Evolutionary conservation across 1,140 invertebrate genomes (phyloP).

Genomic region (Halyomorpha halys): DNA sequence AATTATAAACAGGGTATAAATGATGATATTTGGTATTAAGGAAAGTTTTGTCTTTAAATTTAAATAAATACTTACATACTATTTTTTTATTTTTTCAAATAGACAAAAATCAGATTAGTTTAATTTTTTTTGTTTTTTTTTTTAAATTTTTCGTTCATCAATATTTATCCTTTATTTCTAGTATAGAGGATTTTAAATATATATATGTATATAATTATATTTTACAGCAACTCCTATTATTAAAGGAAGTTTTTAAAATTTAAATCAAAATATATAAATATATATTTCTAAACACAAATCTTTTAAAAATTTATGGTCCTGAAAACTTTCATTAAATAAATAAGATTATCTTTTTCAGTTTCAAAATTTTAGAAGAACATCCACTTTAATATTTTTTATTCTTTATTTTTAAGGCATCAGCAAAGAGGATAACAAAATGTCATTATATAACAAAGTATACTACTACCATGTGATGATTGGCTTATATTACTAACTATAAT

Average conservation of each 20-base stretch:
- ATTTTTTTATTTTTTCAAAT: constrained; percentile 6
- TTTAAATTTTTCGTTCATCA: constrained; percentile 1
- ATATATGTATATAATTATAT: not conserved
- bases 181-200: constrained; percentile 6
- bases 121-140: no score
- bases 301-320: constrained; percentile 11
- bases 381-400: no score
- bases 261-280: constrained; percentile 10
- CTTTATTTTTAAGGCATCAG: constrained; percentile 12
- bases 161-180: constrained; percentile 8
- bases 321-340: constrained; percentile 11
- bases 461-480: constrained; percentile 17
- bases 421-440: constrained; percentile 15
- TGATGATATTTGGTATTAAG: constrained; percentile 21
- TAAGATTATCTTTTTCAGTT: constrained; percentile 14
- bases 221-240: constrained; percentile 4
- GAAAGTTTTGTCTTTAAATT: constrained; percentile 15
- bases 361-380: constrained; percentile 9
- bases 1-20: constrained; percentile 20
- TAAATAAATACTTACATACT: constrained; percentile 22
- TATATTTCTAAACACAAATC: constrained; percentile 4
- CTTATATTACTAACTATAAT: constrained; percentile 17
- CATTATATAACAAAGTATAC: constrained; percentile 18
- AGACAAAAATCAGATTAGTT: constrained; percentile 9
- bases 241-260: constrained; percentile 16